phyloP scores from a whole-genome alignment of 1,140 invertebrate genomes.

The Oncopodura yosiiana region DNA sequence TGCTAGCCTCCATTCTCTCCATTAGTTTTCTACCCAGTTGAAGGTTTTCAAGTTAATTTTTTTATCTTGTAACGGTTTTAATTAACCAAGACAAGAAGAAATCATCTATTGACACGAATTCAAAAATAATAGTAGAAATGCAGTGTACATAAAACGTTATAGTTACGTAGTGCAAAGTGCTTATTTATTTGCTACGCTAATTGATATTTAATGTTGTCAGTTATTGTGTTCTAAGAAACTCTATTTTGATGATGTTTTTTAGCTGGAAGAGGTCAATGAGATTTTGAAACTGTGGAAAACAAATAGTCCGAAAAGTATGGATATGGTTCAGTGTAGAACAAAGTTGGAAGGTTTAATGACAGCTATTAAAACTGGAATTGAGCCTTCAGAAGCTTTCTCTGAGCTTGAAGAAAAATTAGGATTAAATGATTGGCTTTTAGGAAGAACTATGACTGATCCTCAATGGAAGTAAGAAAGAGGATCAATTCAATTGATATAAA shows the following conservation, averaged over 20 bases:
- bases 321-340: constrained; percentile 33
- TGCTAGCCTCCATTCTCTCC: too few species aligned
- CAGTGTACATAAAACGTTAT: too few species aligned
- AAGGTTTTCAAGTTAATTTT: too few species aligned
- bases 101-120: too few species aligned
- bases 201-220: too few species aligned
- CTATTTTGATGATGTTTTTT: constrained; percentile 1
- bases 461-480: constrained; percentile 25
- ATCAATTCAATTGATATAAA: neutral
- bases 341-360: constrained; percentile 22
- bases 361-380: constrained; percentile 30
- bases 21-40: too few species aligned
- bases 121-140: too few species aligned
- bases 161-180: too few species aligned
- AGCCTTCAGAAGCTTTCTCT: constrained; percentile 28
- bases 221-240: too few species aligned
- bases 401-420: constrained; percentile 29
- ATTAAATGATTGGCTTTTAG: constrained; percentile 28
- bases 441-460: constrained; percentile 17
- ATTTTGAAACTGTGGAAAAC: constrained; percentile 27
- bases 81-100: too few species aligned
- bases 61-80: too few species aligned
- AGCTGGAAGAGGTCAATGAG: constrained; percentile 24
- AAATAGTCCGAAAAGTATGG: constrained; percentile 20
- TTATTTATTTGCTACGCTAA: too few species aligned